phyloP scores from a whole-genome alignment of 1,140 invertebrate genomes.

The Drosophila nigromelanica region DNA sequence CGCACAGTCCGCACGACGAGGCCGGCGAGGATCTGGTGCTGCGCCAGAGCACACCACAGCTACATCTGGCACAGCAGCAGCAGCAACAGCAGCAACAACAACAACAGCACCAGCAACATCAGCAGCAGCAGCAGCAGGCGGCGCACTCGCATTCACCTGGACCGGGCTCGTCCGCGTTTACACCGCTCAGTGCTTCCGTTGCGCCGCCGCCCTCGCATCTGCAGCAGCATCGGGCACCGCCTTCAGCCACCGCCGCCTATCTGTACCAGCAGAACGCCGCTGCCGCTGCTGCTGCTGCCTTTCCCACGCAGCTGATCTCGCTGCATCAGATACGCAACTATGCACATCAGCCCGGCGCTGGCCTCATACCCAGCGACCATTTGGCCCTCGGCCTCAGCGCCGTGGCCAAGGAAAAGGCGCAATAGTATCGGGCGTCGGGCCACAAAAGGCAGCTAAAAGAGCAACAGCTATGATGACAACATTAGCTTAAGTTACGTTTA shows the following conservation, averaged over 20 bases:
- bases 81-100: slow-evolving; percentile 83
- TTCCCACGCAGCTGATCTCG: slow-evolving; percentile 97
- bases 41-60: slow-evolving; percentile 60
- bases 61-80: slow-evolving; percentile 63
- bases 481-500: slow-evolving; percentile 21
- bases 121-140: slow-evolving; percentile 39
- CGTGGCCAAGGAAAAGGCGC: slow-evolving; percentile 80
- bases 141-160: slow-evolving; percentile 81
- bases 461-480: slow-evolving; percentile 52
- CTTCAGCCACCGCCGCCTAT: slow-evolving; percentile 69
- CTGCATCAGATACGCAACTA: slow-evolving; percentile 98
- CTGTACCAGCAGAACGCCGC: slow-evolving; percentile 85
- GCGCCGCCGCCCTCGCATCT: slow-evolving; percentile 88
- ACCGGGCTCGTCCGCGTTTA: slow-evolving; percentile 91
- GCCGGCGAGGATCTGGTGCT: slow-evolving; percentile 85
- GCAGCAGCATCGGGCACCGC: slow-evolving; percentile 87
- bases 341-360: slow-evolving; percentile 92
- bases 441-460: slow-evolving; percentile 49
- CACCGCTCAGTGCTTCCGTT: slow-evolving; percentile 89
- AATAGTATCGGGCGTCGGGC: slow-evolving; percentile 77
- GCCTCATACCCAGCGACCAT: slow-evolving; percentile 81
- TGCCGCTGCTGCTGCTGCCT: slow-evolving; percentile 88
- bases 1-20: slow-evolving; percentile 84
- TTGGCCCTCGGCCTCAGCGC: slow-evolving; percentile 74
- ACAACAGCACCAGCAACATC: slow-evolving; percentile 85